Evolutionary conservation across 2,113 vertebrate genomes (phyloP).

Genomic region (Rattus norvegicus): GRCr8 NC_086023.1:88262501-88263000

Average conservation of each 20-base stretch:
- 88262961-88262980: background rate
- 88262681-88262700: conserved; percentile 79
- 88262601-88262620: conserved; percentile 81
- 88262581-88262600: conserved; percentile 87
- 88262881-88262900: background rate
- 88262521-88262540: conserved; percentile 86
- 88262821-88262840: conserved; percentile 38
- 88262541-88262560: conserved; percentile 84
- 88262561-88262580: conserved; percentile 86
- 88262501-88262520: conserved; percentile 88
- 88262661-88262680: conserved; percentile 76
- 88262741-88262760: conserved; percentile 45
- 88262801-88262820: background rate
- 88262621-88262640: conserved; percentile 75
- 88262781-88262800: background rate
- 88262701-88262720: conserved; percentile 81
- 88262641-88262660: conserved; percentile 85
- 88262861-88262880: conserved; percentile 1
- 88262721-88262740: conserved; percentile 77
- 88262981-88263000: background rate
- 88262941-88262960: background rate
- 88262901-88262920: background rate
- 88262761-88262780: conserved; percentile 12
- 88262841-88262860: conserved; percentile 21
- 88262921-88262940: conserved; percentile 37